A percentile compares a stretch with the other conserved stretches of the same genome.
Conservation (phyloP, 2,797 vertebrate genomes). For the Sebastolobus altivelis region DNA sequence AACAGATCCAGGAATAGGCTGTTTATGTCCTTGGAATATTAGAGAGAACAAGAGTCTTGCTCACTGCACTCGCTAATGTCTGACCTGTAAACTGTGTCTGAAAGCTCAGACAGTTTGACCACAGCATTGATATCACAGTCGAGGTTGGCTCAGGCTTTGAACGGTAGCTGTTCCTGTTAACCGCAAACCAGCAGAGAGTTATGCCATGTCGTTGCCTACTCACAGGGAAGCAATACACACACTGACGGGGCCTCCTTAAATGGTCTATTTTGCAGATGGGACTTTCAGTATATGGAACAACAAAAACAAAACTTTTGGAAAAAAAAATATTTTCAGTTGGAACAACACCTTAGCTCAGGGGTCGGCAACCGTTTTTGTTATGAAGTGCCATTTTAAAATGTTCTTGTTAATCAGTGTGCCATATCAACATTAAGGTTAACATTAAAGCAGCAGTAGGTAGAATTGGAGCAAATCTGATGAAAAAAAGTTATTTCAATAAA, state of each 20-base stretch:
- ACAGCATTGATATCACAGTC: slow-evolving; percentile 40
- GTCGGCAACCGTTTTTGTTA: too few species aligned
- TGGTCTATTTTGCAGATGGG: neutral
- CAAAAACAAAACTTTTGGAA: neutral
- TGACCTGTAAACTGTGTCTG: slow-evolving; percentile 57
- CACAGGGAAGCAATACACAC: slow-evolving; percentile 3
- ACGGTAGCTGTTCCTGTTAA: slow-evolving; percentile 58
- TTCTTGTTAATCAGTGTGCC: too few species aligned
- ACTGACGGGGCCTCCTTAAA: neutral
- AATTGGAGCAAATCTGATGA: too few species aligned
- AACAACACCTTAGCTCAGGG: neutral
- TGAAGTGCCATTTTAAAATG: too few species aligned
- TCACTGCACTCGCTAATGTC: slow-evolving; percentile 24
- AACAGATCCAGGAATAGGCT: slow-evolving; percentile 83
- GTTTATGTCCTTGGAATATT: slow-evolving; percentile 76
- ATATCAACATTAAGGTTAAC: too few species aligned
- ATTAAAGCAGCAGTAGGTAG: too few species aligned
- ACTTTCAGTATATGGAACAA: neutral
- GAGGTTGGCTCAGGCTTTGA: slow-evolving; percentile 48
- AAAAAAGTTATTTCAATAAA: too few species aligned
- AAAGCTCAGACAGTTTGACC: slow-evolving; percentile 46
- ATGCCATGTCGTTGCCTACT: slow-evolving; percentile 9
- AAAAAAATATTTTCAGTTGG: neutral
- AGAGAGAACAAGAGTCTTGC: slow-evolving; percentile 61
- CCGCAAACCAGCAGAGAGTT: slow-evolving; percentile 20